Percentiles rank a stretch among this genome's conserved stretches.
phyloP scores from a whole-genome alignment of 2,888 invertebrate genomes.

The Anodontia alba region DNA sequence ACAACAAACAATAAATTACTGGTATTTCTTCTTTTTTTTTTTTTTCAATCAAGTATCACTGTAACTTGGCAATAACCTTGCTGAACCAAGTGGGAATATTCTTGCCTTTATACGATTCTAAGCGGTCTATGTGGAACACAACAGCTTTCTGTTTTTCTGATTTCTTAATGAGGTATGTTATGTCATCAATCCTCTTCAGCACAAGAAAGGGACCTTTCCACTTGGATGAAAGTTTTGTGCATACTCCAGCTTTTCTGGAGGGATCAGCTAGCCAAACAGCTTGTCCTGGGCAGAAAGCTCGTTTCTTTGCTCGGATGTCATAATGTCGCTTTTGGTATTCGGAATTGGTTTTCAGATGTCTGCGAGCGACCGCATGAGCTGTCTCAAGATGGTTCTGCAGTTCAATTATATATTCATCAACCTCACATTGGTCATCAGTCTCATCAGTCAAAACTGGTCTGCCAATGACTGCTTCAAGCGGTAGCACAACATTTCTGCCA shows the following conservation, averaged over 20 bases:
- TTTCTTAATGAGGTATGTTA: background rate
- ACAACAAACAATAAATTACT: no score
- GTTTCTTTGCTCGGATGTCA: background rate
- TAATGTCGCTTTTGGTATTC: background rate
- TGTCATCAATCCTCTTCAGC: background rate
- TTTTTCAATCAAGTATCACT: no score
- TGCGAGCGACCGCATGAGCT: background rate
- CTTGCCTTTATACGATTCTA: no score
- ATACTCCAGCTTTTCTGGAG: background rate
- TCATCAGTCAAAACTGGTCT: background rate
- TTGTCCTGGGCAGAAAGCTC: background rate
- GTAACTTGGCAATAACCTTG: no score
- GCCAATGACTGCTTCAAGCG: background rate
- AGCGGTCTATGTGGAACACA: no score
- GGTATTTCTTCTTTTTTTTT: no score
- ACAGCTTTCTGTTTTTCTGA: no score
- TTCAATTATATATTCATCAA: background rate
- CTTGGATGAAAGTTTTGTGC: background rate
- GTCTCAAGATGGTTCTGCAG: background rate
- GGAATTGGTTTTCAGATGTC: no score
- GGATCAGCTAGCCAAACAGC: background rate
- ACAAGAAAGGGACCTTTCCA: background rate
- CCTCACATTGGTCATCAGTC: background rate
- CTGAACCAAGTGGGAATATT: no score
- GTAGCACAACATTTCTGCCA: background rate